A percentile compares a stretch with the other conserved stretches of the same genome.
These are phyloP conservation scores for Peromyscus californicus DNA, from an alignment of 2,113 vertebrate species.

Conservation along the genomic window DNA sequence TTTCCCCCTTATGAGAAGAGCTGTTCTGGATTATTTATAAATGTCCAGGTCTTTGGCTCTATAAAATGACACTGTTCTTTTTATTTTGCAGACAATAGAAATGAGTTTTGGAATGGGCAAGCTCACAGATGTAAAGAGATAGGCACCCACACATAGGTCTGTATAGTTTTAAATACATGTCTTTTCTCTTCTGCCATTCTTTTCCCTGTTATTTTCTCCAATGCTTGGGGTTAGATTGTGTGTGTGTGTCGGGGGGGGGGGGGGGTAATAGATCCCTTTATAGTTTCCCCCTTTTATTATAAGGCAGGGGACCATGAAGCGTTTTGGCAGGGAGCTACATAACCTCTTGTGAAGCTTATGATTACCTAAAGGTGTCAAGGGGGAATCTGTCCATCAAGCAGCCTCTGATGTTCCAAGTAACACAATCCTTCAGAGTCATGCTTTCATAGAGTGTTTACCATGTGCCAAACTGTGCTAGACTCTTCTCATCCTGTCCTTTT, in stretches of 20 bases:
- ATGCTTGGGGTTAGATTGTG: constrained; percentile 14
- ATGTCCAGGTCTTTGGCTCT: not conserved
- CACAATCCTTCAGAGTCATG: not conserved
- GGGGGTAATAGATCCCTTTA: not conserved
- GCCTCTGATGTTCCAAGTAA: not conserved
- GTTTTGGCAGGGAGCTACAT: not conserved
- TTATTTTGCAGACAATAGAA: constrained; percentile 20
- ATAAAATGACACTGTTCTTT: not conserved
- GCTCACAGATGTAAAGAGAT: not conserved
- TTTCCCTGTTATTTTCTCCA: not conserved
- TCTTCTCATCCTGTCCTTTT: not conserved
- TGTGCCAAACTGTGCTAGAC: not conserved
- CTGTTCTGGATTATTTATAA: not conserved
- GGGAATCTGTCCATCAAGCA: not conserved
- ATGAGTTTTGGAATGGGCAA: not conserved
- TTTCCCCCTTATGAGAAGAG: not conserved
- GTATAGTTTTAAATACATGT: not conserved
- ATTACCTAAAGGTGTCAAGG: not conserved
- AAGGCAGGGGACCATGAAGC: not conserved
- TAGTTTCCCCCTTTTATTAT: not conserved
- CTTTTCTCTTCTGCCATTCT: not conserved
- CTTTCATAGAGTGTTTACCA: not conserved
- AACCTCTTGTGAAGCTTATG: not conserved
- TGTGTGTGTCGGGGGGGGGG: too few species aligned
- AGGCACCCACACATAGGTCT: not conserved